A percentile compares a stretch with the other conserved stretches of the same genome.
Conservation (phyloP, 2,113 vertebrate species). For the Zingel zingel region DNA sequence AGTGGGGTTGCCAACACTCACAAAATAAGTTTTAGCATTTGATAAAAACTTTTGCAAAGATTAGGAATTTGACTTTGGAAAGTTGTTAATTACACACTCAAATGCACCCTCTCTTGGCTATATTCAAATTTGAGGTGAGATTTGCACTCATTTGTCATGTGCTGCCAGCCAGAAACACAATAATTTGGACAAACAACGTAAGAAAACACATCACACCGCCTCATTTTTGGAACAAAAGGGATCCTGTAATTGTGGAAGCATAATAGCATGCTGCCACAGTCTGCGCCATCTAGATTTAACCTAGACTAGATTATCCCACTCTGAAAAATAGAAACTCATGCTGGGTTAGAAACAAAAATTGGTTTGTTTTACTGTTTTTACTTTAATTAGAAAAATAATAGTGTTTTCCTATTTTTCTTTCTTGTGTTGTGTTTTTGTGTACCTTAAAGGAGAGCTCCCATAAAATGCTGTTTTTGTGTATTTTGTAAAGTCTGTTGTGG, state of each 20-base stretch:
- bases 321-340: neutral
- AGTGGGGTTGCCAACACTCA: neutral
- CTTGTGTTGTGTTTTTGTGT: neutral
- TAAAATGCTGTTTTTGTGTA: neutral
- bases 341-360: neutral
- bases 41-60: constrained; percentile 9
- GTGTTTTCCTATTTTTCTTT: neutral
- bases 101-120: constrained; percentile 24
- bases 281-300: neutral
- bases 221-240: neutral
- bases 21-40: constrained; percentile 22
- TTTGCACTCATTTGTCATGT: constrained; percentile 23
- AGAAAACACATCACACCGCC: constrained; percentile 11
- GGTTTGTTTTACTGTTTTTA: neutral
- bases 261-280: neutral
- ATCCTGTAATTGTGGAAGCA: neutral
- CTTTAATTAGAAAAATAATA: neutral
- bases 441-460: neutral
- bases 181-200: constrained; percentile 18
- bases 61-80: constrained; percentile 11
- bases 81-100: constrained; percentile 51
- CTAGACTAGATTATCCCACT: too few relatives aligned
- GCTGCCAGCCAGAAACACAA: constrained; percentile 30
- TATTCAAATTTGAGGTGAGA: constrained; percentile 31
- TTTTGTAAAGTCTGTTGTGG: neutral